Evolutionary conservation across 2,113 vertebrate species (phyloP), one percentile per base, ranked within the genome.

Genomic region (Lontra canadensis): DNA sequence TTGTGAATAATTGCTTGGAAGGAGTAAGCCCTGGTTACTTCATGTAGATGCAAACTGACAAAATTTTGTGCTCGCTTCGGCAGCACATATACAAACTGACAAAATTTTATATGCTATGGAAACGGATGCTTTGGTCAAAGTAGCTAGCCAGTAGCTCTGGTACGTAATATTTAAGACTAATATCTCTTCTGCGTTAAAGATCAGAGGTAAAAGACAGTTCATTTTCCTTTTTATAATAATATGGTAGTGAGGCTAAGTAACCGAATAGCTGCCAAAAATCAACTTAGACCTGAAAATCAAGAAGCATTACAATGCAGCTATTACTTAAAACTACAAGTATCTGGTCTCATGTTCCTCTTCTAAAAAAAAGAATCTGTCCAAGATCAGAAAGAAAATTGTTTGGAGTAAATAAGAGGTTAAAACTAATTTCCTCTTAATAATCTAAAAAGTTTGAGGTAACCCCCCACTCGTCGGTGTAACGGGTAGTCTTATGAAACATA

Each of bases 1-100:
- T 97, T 98, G 92, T 96, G 95, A 83, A 97, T 73, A 98, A 97
- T 36, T 95, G 96, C 85, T 97, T 90, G 97, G 96, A 98, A 97
- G 73, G 96, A 96, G 5, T 90, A 78, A 93, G 96, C 78, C 78
- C 55, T 98, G 93, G 90, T 96, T 87, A 90, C 73, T 57, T 90
- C 31, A 88, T n/a, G 84, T 96, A 90, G 71, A 97, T 92, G 97
- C 87, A 95, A 94, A 97, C 78, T 94, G 84, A 95, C 96, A 98
- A 81, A 97, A 85, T 82, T 94, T 69, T 0, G 52, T 55, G 52
- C 52, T 55, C 6, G 17, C 52, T 55, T 55, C 5, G 4, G 52
- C 52, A 55, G 52, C 52, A 55, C 52, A 55, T 55, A 55, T 1
- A 55, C 87, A 95, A 94, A 97, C 78, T 94, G 84, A 95, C 96